Percentiles rank a stretch among this genome's conserved stretches.
phyloP scores from a whole-genome alignment of 2,797 vertebrate genomes.

The Tinamus major region DNA sequence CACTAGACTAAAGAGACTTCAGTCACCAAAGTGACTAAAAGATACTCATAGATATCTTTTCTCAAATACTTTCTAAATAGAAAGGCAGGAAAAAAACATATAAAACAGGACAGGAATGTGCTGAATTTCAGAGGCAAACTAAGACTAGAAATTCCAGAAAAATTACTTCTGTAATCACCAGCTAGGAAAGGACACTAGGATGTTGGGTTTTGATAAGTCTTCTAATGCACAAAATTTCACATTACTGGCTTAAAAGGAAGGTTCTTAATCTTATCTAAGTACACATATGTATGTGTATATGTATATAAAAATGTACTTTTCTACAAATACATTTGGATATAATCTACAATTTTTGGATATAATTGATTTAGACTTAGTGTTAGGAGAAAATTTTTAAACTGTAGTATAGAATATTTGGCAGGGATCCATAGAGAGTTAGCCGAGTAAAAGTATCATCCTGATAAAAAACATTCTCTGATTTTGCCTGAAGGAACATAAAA shows the following conservation, averaged over 20 bases:
- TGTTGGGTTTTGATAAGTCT: not conserved
- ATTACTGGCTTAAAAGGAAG: not conserved
- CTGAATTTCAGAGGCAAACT: not conserved
- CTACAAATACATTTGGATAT: not conserved
- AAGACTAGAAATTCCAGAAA: not conserved
- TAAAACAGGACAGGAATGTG: not conserved
- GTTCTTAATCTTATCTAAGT: not conserved
- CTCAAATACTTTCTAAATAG: not conserved
- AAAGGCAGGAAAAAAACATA: not conserved
- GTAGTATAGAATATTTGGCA: constrained; percentile 31
- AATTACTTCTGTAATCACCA: not conserved
- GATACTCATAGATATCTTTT: not conserved
- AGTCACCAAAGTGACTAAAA: too few relatives aligned
- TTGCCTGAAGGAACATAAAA: constrained; percentile 53
- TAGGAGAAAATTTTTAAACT: constrained; percentile 19
- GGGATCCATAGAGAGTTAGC: not conserved
- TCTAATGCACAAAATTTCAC: not conserved
- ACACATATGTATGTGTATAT: fast-evolving
- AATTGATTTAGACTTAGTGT: constrained; percentile 11
- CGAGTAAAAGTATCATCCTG: constrained; percentile 26
- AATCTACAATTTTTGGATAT: not conserved
- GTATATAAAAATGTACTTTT: not conserved
- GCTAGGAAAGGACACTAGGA: not conserved
- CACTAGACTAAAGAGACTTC: too few relatives aligned
- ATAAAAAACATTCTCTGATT: constrained; percentile 28